Evolutionary conservation across 2,797 vertebrate genomes (phyloP).

Genomic region (Periparus ater): DNA sequence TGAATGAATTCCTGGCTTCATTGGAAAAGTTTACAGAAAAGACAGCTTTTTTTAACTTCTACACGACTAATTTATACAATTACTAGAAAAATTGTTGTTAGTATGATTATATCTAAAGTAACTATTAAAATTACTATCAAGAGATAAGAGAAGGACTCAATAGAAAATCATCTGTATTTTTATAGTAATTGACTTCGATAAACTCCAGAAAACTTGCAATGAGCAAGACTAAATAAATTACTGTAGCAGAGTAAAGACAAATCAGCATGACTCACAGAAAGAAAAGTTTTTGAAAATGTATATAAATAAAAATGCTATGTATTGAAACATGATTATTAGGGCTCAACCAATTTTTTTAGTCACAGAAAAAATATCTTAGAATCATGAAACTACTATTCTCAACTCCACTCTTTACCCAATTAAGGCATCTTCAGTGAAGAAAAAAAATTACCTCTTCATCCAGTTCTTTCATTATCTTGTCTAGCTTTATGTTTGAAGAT

Average conservation of each 20-base stretch:
- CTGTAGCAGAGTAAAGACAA: background rate
- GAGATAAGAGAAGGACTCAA: background rate
- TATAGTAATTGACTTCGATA: background rate
- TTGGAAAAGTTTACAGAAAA: background rate
- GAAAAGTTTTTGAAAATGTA: background rate
- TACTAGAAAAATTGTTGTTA: background rate
- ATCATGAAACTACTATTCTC: background rate
- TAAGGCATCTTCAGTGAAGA: background rate
- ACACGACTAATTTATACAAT: background rate
- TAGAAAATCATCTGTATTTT: background rate
- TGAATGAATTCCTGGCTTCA: background rate
- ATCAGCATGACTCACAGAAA: background rate
- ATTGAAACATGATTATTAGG: background rate
- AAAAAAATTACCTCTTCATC: constrained; percentile 91
- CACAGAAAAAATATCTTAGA: background rate
- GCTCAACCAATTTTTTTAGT: background rate
- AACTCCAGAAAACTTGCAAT: background rate
- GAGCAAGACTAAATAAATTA: background rate
- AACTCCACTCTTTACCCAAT: background rate
- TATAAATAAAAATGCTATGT: background rate
- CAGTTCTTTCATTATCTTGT: constrained; percentile 96
- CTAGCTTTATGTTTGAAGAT: constrained; percentile 91
- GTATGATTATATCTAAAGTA: background rate
- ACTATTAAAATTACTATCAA: background rate
- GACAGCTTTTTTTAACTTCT: background rate